These are phyloP conservation scores for Sula dactylatra DNA, from an alignment of 2,113 vertebrate species.

Conservation along the genomic window DNA sequence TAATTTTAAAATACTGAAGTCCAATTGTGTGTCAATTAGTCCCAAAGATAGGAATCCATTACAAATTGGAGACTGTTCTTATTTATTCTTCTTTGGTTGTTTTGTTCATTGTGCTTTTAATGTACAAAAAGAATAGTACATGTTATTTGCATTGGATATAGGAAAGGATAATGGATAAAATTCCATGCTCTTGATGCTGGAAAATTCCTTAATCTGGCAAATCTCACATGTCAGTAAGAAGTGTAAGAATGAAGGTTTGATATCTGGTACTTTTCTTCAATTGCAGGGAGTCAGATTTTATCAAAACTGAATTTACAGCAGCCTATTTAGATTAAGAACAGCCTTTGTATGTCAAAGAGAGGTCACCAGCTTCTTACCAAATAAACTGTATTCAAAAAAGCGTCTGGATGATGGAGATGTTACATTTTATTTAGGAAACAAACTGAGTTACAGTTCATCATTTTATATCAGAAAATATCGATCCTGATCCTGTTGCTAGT, in stretches of 20 bases:
- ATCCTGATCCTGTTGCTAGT: not conserved
- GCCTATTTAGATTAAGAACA: not conserved
- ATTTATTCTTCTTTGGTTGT: not conserved
- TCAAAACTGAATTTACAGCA: not conserved
- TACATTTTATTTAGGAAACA: not conserved
- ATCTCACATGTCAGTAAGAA: not conserved
- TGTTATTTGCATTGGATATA: not conserved
- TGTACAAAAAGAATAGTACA: not conserved
- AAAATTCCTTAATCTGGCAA: not conserved
- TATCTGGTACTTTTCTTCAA: not conserved
- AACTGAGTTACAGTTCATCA: not conserved
- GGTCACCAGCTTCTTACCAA: not conserved
- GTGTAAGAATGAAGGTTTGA: not conserved
- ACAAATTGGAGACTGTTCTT: not conserved
- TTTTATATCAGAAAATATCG: not conserved
- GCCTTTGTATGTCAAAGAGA: not conserved
- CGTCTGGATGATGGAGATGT: not conserved
- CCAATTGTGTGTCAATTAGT: not conserved
- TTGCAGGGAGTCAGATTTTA: not conserved
- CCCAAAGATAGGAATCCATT: not conserved
- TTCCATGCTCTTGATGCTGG: not conserved
- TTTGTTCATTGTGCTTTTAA: not conserved
- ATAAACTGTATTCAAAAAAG: not conserved
- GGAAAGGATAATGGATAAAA: not conserved
- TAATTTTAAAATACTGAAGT: not conserved